Evolutionary conservation across 2,113 vertebrate species (phyloP).

Genomic region (Myxocyprinus asiaticus): DNA sequence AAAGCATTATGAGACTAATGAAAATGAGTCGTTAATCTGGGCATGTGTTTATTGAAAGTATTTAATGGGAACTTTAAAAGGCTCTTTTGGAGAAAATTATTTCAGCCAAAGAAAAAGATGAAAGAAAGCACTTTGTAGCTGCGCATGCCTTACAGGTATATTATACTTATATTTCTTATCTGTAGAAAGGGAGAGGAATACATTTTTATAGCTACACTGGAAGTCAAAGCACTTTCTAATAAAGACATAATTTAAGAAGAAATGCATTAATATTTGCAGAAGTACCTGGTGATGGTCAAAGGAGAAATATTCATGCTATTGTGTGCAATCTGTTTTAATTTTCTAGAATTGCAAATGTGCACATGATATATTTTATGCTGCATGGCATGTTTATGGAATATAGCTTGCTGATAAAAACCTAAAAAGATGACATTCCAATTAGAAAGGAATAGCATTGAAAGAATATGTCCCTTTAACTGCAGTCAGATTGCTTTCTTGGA

Average conservation of each 20-base stretch:
- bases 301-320: not conserved
- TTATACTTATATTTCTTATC: constrained; percentile 16
- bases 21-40: constrained; percentile 21
- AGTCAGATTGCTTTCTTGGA: not conserved
- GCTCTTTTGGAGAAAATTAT: constrained; percentile 11
- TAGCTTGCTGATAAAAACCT: constrained; percentile 21
- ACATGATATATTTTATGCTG: constrained; percentile 29
- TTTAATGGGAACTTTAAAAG: constrained; percentile 10
- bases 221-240: not conserved
- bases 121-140: constrained; percentile 6
- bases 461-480: not conserved
- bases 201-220: constrained; percentile 32
- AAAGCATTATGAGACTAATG: constrained; percentile 29
- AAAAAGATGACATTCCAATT: constrained; percentile 24
- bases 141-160: constrained; percentile 33
- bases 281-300: not conserved
- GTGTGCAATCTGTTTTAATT: constrained; percentile 1
- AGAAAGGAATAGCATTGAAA: not conserved
- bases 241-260: not conserved
- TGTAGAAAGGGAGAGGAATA: constrained; percentile 8
- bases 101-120: constrained; percentile 41
- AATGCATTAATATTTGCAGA: no score
- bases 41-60: constrained; percentile 5
- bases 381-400: constrained; percentile 52
- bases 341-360: constrained; percentile 6